A percentile compares a stretch with the other conserved stretches of the same genome.
Conservation (phyloP, 2,113 vertebrate species). For the Sminthopsis crassicaudata region DNA sequence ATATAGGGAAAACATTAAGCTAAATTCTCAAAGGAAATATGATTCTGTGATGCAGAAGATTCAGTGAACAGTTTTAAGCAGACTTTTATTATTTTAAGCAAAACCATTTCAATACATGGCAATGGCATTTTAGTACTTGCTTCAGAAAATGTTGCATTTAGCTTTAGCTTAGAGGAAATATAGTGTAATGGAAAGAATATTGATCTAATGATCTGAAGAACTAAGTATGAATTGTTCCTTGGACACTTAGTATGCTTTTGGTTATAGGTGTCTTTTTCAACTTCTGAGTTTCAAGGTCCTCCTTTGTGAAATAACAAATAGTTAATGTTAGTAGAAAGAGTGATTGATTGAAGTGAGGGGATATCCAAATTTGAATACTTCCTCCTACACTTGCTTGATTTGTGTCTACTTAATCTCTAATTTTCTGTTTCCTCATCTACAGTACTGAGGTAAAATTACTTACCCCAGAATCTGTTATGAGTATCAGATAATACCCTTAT, state of each 20-base stretch:
- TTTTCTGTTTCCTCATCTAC: background rate
- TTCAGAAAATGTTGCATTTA: background rate
- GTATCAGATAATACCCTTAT: background rate
- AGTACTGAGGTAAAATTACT: background rate
- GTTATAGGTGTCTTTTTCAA: background rate
- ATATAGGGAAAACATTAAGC: background rate
- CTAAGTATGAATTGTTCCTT: background rate
- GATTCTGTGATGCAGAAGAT: background rate
- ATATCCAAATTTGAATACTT: background rate
- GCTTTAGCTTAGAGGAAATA: background rate
- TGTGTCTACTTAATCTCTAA: background rate
- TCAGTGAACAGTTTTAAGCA: background rate
- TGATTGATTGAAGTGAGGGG: background rate
- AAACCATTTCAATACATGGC: background rate
- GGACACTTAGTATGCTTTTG: background rate
- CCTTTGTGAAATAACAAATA: background rate
- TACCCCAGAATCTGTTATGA: background rate
- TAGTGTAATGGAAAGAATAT: background rate
- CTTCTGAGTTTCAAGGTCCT: background rate
- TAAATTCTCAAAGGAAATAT: background rate
- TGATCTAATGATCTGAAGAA: background rate
- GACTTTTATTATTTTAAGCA: background rate
- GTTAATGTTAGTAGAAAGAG: background rate
- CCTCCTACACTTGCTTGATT: background rate
- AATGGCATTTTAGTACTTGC: background rate